Conservation (phyloP, 2,888 invertebrate species). For the Agelastica alni region DNA sequence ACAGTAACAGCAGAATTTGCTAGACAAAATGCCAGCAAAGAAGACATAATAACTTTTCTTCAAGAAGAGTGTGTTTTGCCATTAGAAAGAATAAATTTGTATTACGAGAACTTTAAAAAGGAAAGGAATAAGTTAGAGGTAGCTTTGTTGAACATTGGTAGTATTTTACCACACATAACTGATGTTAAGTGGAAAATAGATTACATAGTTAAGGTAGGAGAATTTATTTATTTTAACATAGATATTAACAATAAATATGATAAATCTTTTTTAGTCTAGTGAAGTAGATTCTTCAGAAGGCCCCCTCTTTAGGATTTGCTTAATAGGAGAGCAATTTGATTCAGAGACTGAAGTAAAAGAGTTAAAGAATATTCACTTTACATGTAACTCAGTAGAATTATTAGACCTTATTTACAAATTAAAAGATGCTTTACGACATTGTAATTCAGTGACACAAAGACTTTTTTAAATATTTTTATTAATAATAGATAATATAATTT, state of each 20-base stretch:
- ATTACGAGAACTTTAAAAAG: constrained; percentile 45
- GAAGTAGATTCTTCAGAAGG: constrained; percentile 48
- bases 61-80: constrained; percentile 43
- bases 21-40: constrained; percentile 42
- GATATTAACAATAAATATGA: neutral
- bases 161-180: constrained; percentile 60
- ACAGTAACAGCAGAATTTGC: constrained; percentile 48
- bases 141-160: constrained; percentile 50
- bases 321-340: constrained; percentile 49
- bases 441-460: constrained; percentile 56
- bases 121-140: constrained; percentile 45
- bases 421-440: constrained; percentile 67
- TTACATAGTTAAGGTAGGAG: constrained; percentile 53
- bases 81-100: constrained; percentile 39
- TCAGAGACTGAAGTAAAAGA: constrained; percentile 53
- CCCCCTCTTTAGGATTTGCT: constrained; percentile 51
- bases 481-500: no score
- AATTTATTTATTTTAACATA: neutral
- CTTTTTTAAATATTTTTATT: no score
- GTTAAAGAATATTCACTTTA: constrained; percentile 61
- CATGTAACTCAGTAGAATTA: constrained; percentile 66
- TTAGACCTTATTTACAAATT: constrained; percentile 71
- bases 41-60: constrained; percentile 42
- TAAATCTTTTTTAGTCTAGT: constrained; percentile 46
- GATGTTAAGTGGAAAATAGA: constrained; percentile 68